These are phyloP conservation scores for Sturnus vulgaris DNA, from an alignment of 2,113 vertebrate genomes.

Conservation along the genomic window DNA sequence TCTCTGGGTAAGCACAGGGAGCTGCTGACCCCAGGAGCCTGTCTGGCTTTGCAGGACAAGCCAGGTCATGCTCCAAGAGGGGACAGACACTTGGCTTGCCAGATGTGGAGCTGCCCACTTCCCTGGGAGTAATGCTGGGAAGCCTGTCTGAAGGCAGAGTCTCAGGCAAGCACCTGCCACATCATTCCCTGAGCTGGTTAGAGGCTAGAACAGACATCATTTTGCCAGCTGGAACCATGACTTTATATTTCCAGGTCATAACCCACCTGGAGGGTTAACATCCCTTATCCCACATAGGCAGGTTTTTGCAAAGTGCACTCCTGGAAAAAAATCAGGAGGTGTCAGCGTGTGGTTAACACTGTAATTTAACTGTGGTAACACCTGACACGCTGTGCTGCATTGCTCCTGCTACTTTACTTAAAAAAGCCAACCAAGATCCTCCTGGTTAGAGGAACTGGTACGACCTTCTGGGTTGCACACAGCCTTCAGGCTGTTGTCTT, in stretches of 20 bases:
- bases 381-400: neutral
- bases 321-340: neutral
- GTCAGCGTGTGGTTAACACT: fast-evolving
- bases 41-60: neutral
- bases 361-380: neutral
- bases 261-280: neutral
- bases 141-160: neutral
- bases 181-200: fast-evolving
- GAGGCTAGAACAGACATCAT: neutral
- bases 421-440: neutral
- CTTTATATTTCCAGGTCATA: neutral
- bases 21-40: neutral
- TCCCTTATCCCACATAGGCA: neutral
- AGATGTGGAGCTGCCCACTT: fast-evolving
- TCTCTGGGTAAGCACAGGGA: neutral
- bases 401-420: neutral
- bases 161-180: neutral
- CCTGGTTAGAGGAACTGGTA: fast-evolving
- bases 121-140: fast-evolving
- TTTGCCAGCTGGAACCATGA: neutral
- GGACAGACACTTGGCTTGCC: neutral
- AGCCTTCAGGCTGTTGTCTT: neutral
- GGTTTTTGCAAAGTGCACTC: neutral
- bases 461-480: fast-evolving
- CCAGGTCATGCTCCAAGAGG: neutral